Base-by-base conservation (phyloP, 2,797 vertebrate species). In the Fratercula arctica region DNA sequence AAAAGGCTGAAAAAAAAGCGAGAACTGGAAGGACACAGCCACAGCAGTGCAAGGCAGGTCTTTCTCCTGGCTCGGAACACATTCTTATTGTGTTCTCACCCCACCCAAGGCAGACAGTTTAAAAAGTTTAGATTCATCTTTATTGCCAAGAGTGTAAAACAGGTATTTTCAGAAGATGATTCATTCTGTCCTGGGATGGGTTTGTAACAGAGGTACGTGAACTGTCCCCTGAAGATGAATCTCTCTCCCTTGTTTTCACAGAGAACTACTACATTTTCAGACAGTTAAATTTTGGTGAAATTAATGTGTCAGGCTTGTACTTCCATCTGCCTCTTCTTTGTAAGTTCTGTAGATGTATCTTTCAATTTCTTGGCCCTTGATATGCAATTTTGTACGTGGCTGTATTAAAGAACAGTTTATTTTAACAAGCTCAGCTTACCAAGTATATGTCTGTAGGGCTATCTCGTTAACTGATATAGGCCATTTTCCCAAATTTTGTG, bases 81-180 rank as follows among this genome's bases (percentile, higher is more conserved):
- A 43, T 8, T 1, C 1, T 69, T 28, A n/a, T 10, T 2, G 0
- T n/a, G 69, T n/a, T 46, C 25, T 90, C 10, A 79, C 3, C 3
- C 46, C 33, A 66, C 15, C 0, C 41, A 87, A 66, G 24, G 68
- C 29, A 68, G 16, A 7, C 4, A 70, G 6, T 70, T 73, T 45
- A 2, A 67, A 80, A 91, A 75, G 7, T 43, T 83, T 35, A 72
- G 18, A 48, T 37, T 86, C 3, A 16, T 78, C 45, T 90, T 29
- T 59, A 2, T 37, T 57, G 21, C 18, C 21, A 81, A 43, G 14
- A 70, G 16, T 61, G 29, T 68, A 84, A 90, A 80, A 3, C 14
- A 60, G 18, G 24, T 15, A 13, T 70, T 93, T 89, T 70, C 48
- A 77, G 68, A 74, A 86, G 13, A 5, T 56, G 23, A 80, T 85